Base-by-base conservation (phyloP, 2,888 invertebrate genomes). In the Cephalotes varians region DNA sequence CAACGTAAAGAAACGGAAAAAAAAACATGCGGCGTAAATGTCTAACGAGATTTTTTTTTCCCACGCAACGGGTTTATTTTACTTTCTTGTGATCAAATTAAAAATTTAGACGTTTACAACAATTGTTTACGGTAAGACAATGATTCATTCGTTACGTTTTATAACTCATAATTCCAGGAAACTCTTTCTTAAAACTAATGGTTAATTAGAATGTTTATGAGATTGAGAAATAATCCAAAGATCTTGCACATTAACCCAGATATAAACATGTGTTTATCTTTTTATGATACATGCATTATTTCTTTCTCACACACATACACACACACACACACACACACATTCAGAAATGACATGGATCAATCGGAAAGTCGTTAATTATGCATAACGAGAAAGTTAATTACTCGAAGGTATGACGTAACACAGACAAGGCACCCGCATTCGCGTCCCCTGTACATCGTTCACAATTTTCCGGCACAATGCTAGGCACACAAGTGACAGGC, bases 401-500 rank as follows among this genome's bases (percentile, higher is more conserved):
- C 9, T 77, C 18, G 34, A 56, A 69, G 34, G 25, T 76, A 34
- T 44, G 77, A 77, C 15, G 67, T 54, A 56, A 67, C n/a, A 9
- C 31, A 31, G 54, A 64, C 31, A 21, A 34, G 56, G 44, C 44
- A 56, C 44, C 56, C 69, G 77, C 77, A 79, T 69, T 79, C 12
- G 44, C 44, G 44, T 37, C 51, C 65, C 65, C 31, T 28, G 76
- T 44, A 49, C 67, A 44, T 56, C 54, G 76, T 65, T 67, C 31
- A 77, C 77, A 67, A 77, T 79, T 69, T 79, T 79, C 77, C 77
- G 40, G 56, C 69, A 58, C 44, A 58, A 79, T 79, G 56, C 56
- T 54, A 67, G 40, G 54, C 67, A 21, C 76, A 84, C 82, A 65
- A 80, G 87, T 69, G 85, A 51, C 71, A 82, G 56, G 74, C 74